Evolutionary conservation across 1,140 invertebrate species (phyloP), one percentile per base, ranked within the genome.

Genomic region (Apis cerana): DNA sequence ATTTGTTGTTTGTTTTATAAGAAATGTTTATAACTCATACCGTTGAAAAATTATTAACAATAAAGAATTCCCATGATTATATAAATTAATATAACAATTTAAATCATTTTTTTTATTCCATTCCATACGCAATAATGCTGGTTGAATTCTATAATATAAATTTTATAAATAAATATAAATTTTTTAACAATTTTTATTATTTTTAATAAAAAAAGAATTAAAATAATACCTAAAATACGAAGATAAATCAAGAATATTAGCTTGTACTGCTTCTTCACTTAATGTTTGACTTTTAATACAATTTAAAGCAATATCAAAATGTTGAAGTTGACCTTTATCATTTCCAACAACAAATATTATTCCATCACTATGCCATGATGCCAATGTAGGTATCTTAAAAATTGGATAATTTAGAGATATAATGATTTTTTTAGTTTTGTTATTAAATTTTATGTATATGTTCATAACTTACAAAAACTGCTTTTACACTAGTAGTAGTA

Each of bases 311-410:
- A 96, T 94, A 89, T 98, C 97, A 92, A 96, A 97, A 91, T 97
- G 97, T 94, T 97, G 97, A 75, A 97, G 94, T 88, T 97, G 96
- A 12, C 97, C 96, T 84, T 95, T 94, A 83, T 96, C 96, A 92
- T 97, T 97, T 17, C 95, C 95, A 54, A 97, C 94, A 23, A 96
- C 94, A 61, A 97, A 94, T 83, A 97, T 89, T 65, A 95, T 95
- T 56, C 96, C 96, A 88, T 96, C 95, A 70, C 95, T 95, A 91
- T 97, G 97, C 97, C 97, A 97, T 52, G 95, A 94, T 65, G 96
- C 95, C 80, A 96, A 93, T 56, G 96, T 96, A 27, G 97, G 96
- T 88, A 97, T 96, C 95, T 96, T 90, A 80, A 94, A 92, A 74
- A 62, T 75, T n/a, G 54, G 17, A 17, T 5, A 61, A 62, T 64